A percentile compares a stretch with the other conserved stretches of the same genome.
Evolutionary conservation across 2,888 invertebrate genomes (phyloP).

Genomic region (Dryadula phaetusa): DNA sequence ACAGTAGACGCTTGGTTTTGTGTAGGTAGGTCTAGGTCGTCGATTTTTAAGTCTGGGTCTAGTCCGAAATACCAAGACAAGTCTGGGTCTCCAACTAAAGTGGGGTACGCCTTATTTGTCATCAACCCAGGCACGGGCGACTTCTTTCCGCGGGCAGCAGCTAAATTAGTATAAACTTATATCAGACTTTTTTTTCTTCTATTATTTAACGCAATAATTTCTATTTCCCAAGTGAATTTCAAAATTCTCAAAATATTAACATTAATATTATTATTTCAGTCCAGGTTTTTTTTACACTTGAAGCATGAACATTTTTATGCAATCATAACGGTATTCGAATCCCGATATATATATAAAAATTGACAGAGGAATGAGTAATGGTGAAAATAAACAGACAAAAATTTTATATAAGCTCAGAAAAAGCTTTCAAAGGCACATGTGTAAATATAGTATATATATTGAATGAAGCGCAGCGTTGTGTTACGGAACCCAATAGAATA

Average conservation of each 20-base stretch:
- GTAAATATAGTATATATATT: too few species aligned
- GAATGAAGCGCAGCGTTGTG: too few species aligned
- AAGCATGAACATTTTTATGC: background rate
- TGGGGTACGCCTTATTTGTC: slow-evolving; percentile 65
- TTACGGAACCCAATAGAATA: background rate
- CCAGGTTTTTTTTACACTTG: too few species aligned
- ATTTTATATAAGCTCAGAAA: background rate
- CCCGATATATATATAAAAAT: background rate
- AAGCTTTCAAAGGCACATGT: too few species aligned
- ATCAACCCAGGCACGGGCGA: slow-evolving; percentile 66
- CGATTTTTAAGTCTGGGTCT: slow-evolving; percentile 74
- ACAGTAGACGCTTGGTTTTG: slow-evolving; percentile 65
- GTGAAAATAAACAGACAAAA: background rate
- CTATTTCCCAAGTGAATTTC: too few species aligned
- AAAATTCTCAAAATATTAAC: too few species aligned
- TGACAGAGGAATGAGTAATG: too few species aligned
- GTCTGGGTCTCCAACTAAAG: slow-evolving; percentile 70
- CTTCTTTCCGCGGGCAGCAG: slow-evolving; percentile 61
- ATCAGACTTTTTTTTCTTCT: background rate
- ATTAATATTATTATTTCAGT: too few species aligned
- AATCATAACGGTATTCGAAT: background rate
- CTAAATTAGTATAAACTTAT: slow-evolving; percentile 39
- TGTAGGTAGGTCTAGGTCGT: slow-evolving; percentile 73
- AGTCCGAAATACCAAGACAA: slow-evolving; percentile 80
- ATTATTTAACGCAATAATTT: too few species aligned